Evolutionary conservation across 1,140 invertebrate genomes (phyloP).

Genomic region (Zelostemma sp.): DNA sequence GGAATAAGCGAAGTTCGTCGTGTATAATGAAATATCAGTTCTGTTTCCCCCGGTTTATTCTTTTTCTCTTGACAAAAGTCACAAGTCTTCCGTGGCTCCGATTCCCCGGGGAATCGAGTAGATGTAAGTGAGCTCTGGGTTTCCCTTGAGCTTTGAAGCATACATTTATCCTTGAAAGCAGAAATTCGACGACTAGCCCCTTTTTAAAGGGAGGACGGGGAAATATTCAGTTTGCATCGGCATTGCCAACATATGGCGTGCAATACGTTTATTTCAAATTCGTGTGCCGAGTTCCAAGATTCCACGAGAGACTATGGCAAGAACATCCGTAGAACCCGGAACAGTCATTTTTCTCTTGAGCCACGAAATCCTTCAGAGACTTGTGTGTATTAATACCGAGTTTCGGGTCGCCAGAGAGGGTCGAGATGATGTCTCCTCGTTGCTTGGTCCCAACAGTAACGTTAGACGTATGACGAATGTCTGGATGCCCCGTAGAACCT

Average conservation of each 20-base stretch:
- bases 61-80: conserved; percentile 27
- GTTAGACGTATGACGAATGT: conserved; percentile 56
- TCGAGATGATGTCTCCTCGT: conserved; percentile 7
- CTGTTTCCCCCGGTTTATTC: background rate
- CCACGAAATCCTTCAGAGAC: conserved; percentile 30
- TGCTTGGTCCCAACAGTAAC: conserved; percentile 34
- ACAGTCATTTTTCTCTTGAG: conserved; percentile 26
- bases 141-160: conserved; percentile 24
- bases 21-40: conserved; percentile 14
- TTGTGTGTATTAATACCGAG: conserved; percentile 5
- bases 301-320: conserved; percentile 3
- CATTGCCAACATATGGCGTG: conserved; percentile 5
- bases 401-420: conserved; percentile 7
- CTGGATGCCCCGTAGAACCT: conserved; percentile 41
- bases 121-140: conserved; percentile 26
- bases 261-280: conserved; percentile 5
- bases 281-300: conserved; percentile 5
- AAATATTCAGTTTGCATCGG: conserved; percentile 6
- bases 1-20: no score
- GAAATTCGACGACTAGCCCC: conserved; percentile 20
- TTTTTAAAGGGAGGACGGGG: background rate
- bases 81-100: conserved; percentile 18
- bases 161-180: conserved; percentile 28
- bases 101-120: conserved; percentile 36
- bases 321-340: conserved; percentile 5